These are phyloP conservation scores for Ochropacha duplaris DNA, from an alignment of 2,888 invertebrate genomes.

Conservation along the genomic window DNA sequence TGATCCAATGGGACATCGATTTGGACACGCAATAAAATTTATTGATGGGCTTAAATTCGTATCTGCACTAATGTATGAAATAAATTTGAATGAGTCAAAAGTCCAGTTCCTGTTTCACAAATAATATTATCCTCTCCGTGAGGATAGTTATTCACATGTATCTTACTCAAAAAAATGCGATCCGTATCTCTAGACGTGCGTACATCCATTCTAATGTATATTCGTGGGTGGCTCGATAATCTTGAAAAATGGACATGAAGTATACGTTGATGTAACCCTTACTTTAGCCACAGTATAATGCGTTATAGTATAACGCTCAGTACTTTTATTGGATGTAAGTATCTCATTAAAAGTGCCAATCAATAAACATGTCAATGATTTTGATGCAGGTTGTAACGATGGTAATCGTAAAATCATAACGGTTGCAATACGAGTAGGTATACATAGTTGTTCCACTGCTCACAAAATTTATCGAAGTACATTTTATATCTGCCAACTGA, in stretches of 20 bases:
- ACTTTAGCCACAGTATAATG: not conserved
- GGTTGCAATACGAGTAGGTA: not conserved
- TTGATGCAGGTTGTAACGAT: not conserved
- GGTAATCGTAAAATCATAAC: not conserved
- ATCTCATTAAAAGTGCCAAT: not conserved
- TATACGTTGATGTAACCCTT: not conserved
- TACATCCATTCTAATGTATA: not conserved
- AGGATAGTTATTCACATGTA: not conserved
- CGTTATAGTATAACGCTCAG: not conserved
- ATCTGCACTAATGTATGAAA: not conserved
- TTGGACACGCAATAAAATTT: not conserved
- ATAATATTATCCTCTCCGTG: not conserved
- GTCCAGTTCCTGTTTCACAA: not conserved
- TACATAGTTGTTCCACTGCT: not conserved
- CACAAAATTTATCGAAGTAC: conserved; percentile 1
- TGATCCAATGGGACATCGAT: not conserved
- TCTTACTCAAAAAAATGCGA: not conserved
- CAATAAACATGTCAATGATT: not conserved
- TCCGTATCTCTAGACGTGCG: not conserved
- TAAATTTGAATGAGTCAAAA: not conserved
- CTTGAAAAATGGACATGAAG: conserved; percentile 2
- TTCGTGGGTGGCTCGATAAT: not conserved
- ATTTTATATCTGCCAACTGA: not conserved
- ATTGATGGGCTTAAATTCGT: not conserved
- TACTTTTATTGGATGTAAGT: not conserved